Percentiles rank a stretch among this genome's conserved stretches.
Conservation (phyloP, 2,888 invertebrate genomes). For the Boloria euphrosyne region DNA sequence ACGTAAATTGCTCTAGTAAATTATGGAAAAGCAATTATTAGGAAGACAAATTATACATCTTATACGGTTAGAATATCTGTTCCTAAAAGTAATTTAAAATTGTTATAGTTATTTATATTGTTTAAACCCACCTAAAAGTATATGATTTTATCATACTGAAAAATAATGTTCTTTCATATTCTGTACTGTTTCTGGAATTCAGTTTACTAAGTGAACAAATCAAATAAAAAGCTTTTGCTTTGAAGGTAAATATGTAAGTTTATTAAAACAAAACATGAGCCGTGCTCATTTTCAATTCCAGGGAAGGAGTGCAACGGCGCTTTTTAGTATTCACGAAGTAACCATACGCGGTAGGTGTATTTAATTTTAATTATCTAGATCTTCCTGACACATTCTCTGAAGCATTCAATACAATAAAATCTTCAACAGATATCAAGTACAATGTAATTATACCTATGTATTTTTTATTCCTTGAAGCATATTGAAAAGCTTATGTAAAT, state of each 20-base stretch:
- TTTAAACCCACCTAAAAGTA: too few relatives aligned
- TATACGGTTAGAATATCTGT: too few relatives aligned
- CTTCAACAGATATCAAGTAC: slow-evolving; percentile 63
- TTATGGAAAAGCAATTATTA: too few relatives aligned
- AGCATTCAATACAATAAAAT: slow-evolving; percentile 64
- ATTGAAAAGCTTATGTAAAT: slow-evolving; percentile 62
- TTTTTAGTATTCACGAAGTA: slow-evolving; percentile 67
- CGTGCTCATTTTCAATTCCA: slow-evolving; percentile 73
- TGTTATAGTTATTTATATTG: too few relatives aligned
- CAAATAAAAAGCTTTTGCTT: slow-evolving; percentile 71
- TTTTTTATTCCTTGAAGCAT: slow-evolving; percentile 65
- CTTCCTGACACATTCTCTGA: slow-evolving; percentile 74
- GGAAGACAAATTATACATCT: too few relatives aligned
- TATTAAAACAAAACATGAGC: slow-evolving; percentile 75
- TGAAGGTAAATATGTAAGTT: slow-evolving; percentile 71
- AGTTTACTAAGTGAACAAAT: slow-evolving; percentile 56
- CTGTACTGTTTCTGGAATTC: slow-evolving; percentile 49
- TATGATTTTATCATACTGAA: background rate
- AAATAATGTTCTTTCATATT: slow-evolving; percentile 32
- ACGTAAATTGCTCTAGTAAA: too few relatives aligned
- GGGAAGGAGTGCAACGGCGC: slow-evolving; percentile 58
- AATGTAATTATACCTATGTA: slow-evolving; percentile 42
- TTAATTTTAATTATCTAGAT: slow-evolving; percentile 77
- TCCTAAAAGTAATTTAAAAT: too few relatives aligned
- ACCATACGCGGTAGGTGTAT: slow-evolving; percentile 72